Evolutionary conservation across 2,797 vertebrate genomes (phyloP), one percentile per base, ranked within the genome.

Genomic region (Lepilemur septentrionalis): DNA sequence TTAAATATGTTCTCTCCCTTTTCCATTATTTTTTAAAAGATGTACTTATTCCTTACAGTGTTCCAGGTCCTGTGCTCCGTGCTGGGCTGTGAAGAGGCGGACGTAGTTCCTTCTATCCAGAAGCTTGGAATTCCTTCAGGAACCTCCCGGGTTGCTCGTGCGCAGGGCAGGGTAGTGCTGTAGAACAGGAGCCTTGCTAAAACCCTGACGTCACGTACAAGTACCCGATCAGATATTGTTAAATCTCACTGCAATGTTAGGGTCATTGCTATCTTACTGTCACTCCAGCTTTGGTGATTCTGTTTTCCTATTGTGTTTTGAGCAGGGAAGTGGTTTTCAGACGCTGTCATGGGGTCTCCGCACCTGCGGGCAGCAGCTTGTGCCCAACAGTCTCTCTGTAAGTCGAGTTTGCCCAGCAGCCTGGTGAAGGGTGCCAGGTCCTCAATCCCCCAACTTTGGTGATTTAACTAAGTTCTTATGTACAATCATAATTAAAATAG

Each of bases 71-170:
- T 30, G 13, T 46, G 25, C 70, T 30, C 70, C 8, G 25, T 46
- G 70, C 41, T 46, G 25, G 41, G 25, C 41, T 46, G 2, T 46
- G 43, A 73, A 30, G 43, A 73, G 25, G 6, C 25, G 46, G 70
- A 46, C 0, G 1, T 0, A 25, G 7, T 73, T 30, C 41, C 13
- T 73, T 2, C 41, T 7, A 15, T 8, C 7, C 12, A 72, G 38
- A 25, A 41, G 7, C 23, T 41, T 41, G 15, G 38, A 43, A 72
- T 72, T 28, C 38, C 13, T 48, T 46, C 43, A 46, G 41, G 7
- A 8, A 20, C 43, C 2, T 0, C 72, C 32, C 8, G 2, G 28
- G 17, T 75, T 46, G 17, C 14, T 43, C 4, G 30, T 46, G 72
- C 28, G 43, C 72, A 46, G 43, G 43, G 72, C 72, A 46, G 43